phyloP scores from a whole-genome alignment of 2,113 vertebrate genomes.

The Prolemur simus region DNA sequence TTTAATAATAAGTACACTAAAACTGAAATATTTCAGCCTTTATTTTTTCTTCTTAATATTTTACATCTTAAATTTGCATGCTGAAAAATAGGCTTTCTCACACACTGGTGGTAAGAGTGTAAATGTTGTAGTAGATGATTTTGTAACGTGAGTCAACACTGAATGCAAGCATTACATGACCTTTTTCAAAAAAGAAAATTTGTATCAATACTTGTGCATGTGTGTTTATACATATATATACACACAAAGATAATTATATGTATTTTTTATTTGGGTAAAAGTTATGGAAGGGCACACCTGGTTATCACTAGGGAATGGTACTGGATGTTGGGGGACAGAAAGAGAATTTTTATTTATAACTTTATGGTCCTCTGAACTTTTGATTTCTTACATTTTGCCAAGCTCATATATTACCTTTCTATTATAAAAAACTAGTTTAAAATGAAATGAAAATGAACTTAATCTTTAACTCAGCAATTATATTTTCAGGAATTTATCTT shows the following conservation, averaged over 20 bases:
- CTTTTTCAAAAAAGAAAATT: not conserved
- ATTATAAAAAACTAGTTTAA: not conserved
- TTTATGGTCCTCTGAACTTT: not conserved
- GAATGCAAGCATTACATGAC: not conserved
- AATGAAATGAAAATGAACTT: not conserved
- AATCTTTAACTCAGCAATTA: not conserved
- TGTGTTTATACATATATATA: not conserved
- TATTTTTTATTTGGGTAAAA: not conserved
- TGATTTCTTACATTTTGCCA: not conserved
- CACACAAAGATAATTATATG: not conserved
- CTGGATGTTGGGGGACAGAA: not conserved
- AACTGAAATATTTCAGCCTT: not conserved
- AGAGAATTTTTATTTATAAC: not conserved
- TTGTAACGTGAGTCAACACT: not conserved
- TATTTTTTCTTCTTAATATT: not conserved
- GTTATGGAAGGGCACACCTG: not conserved
- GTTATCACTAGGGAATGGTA: not conserved
- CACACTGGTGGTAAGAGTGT: not conserved
- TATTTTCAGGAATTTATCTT: not conserved
- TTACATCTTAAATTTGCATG: not conserved
- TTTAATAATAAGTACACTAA: not conserved
- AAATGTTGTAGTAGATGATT: not conserved
- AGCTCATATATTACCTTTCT: not conserved
- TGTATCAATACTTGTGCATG: not conserved
- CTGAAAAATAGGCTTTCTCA: not conserved